phyloP scores from a whole-genome alignment of 1,140 invertebrate genomes.

The Orchesella cincta region DNA sequence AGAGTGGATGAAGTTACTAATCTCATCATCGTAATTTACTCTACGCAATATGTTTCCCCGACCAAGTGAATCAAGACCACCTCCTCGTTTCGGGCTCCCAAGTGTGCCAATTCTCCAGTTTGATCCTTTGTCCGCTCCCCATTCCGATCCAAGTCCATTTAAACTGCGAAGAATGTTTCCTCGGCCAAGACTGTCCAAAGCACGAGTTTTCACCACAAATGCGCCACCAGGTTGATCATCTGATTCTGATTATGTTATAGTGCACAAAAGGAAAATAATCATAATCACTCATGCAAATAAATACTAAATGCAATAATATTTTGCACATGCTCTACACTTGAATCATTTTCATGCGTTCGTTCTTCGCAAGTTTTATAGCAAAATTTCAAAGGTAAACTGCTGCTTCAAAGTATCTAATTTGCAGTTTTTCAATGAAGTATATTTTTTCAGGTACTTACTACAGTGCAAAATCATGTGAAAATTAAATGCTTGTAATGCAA shows the following conservation, averaged over 20 bases:
- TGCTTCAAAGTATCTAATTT: too few relatives aligned
- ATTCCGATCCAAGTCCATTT: constrained; percentile 6
- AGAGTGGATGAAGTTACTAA: constrained; percentile 53
- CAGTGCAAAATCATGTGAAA: too few relatives aligned
- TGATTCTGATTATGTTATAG: not conserved
- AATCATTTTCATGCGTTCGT: not conserved
- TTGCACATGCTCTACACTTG: too few relatives aligned
- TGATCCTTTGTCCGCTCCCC: not conserved
- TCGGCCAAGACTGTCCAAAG: constrained; percentile 44
- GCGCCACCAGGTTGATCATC: not conserved
- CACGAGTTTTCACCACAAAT: constrained; percentile 28
- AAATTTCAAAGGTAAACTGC: too few relatives aligned
- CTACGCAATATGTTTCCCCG: constrained; percentile 57
- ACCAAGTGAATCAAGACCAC: constrained; percentile 58
- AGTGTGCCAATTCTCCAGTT: not conserved
- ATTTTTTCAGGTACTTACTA: too few relatives aligned
- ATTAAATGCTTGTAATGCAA: too few relatives aligned
- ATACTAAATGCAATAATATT: too few relatives aligned
- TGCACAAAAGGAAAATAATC: not conserved
- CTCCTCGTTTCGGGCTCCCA: constrained; percentile 51
- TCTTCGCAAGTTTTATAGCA: too few relatives aligned
- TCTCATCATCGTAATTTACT: constrained; percentile 58
- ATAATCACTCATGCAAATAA: too few relatives aligned
- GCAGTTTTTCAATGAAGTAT: too few relatives aligned
- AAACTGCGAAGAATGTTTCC: constrained; percentile 45